phyloP scores from a whole-genome alignment of 1,140 invertebrate species.

The Zeugodacus cucurbitae region DNA sequence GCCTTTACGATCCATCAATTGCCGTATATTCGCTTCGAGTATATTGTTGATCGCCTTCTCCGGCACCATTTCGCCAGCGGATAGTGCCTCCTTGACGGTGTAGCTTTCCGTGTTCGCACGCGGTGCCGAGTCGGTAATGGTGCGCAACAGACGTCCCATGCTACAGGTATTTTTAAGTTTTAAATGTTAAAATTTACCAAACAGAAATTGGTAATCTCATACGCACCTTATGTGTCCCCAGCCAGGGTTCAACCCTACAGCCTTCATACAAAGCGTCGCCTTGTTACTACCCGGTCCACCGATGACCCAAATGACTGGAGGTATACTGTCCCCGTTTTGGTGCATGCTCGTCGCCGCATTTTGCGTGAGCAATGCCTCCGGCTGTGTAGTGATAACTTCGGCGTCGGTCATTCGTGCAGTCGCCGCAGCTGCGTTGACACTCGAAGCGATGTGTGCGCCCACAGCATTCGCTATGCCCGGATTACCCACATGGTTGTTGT shows the following conservation, averaged over 20 bases:
- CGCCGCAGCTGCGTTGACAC: conserved; percentile 40
- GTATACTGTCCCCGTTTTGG: conserved; percentile 65
- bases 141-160: conserved; percentile 76
- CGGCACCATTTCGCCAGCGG: conserved; percentile 85
- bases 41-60: conserved; percentile 75
- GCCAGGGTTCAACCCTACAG: conserved; percentile 72
- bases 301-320: conserved; percentile 82
- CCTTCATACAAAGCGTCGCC: conserved; percentile 76
- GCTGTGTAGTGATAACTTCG: conserved; percentile 54
- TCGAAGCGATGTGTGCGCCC: conserved; percentile 49
- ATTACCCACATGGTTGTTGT: background rate
- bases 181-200: background rate
- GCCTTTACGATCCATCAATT: conserved; percentile 69
- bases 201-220: too few relatives aligned
- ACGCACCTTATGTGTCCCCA: conserved; percentile 78
- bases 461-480: conserved; percentile 50
- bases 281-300: conserved; percentile 86
- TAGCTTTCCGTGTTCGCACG: conserved; percentile 69
- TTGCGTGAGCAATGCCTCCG: conserved; percentile 38
- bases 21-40: conserved; percentile 72
- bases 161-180: conserved; percentile 62
- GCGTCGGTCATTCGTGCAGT: background rate
- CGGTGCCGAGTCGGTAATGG: conserved; percentile 72
- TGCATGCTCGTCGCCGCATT: conserved; percentile 53
- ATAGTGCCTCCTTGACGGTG: conserved; percentile 72